phyloP scores from a whole-genome alignment of 2,888 invertebrate genomes.

The Orchesellides sinensis region DNA sequence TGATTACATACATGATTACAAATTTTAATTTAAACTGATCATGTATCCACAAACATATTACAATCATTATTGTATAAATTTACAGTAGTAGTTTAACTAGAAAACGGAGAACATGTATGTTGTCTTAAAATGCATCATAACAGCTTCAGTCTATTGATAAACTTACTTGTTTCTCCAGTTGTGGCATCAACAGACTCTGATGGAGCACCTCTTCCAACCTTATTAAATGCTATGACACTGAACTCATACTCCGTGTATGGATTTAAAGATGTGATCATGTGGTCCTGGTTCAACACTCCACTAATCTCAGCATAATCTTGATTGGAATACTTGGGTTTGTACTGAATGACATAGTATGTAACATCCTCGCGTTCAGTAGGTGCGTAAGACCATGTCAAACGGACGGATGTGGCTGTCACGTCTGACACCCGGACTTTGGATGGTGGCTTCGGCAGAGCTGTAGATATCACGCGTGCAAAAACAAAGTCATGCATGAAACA shows the following conservation, averaged over 20 bases:
- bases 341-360: slow-evolving; percentile 97
- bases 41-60: not conserved
- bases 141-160: too few relatives aligned
- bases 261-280: slow-evolving; percentile 91
- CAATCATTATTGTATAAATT: not conserved
- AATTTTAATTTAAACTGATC: not conserved
- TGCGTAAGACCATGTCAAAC: slow-evolving; percentile 95
- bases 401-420: slow-evolving; percentile 94
- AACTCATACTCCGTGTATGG: slow-evolving; percentile 98
- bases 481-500: not conserved
- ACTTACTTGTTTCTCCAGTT: slow-evolving; percentile 95
- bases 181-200: slow-evolving; percentile 93
- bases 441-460: slow-evolving; percentile 95
- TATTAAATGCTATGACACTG: slow-evolving; percentile 96
- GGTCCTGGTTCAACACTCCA: slow-evolving; percentile 94
- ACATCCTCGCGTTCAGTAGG: slow-evolving; percentile 86
- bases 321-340: slow-evolving; percentile 96
- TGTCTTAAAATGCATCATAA: not conserved
- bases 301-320: slow-evolving; percentile 95
- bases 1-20: too few relatives aligned
- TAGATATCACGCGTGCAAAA: not conserved
- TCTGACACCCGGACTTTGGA: slow-evolving; percentile 93
- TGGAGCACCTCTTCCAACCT: slow-evolving; percentile 93
- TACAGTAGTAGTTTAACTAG: not conserved
- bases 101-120: not conserved